A percentile compares a stretch with the other conserved stretches of the same genome.
phyloP scores from a whole-genome alignment of 2,797 vertebrate genomes.

The Emys orbicularis region DNA sequence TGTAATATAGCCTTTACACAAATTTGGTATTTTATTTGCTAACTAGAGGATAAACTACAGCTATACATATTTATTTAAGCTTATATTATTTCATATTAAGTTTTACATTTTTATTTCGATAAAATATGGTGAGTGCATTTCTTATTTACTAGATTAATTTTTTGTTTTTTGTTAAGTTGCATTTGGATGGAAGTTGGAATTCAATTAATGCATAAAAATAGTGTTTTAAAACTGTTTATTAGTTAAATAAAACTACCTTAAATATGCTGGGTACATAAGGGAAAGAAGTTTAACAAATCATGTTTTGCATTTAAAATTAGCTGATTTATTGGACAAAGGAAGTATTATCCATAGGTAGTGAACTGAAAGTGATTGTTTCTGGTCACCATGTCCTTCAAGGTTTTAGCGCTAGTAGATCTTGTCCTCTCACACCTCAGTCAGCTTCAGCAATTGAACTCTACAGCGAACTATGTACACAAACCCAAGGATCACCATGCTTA shows the following conservation, averaged over 20 bases:
- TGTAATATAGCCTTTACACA: background rate
- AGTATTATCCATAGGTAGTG: background rate
- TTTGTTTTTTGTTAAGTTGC: background rate
- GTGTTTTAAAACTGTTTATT: background rate
- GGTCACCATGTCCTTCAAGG: background rate
- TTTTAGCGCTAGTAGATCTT: background rate
- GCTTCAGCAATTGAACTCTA: background rate
- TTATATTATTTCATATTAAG: background rate
- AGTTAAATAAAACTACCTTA: background rate
- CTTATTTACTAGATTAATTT: background rate
- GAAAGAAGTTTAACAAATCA: background rate
- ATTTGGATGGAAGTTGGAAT: background rate
- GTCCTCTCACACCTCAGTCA: background rate
- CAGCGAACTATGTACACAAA: background rate
- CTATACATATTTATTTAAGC: too few relatives aligned
- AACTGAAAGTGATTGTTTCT: background rate
- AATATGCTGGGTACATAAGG: background rate
- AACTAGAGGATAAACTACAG: background rate
- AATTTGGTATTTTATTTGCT: background rate
- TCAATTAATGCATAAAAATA: background rate
- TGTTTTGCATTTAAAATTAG: background rate
- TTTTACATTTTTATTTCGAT: background rate
- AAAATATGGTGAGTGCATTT: background rate
- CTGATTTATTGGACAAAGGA: background rate
- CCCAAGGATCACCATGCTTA: background rate